Evolutionary conservation across 30 jellyfish, hydroid and myxozoan genomes (phyloP).

Genomic region (Turritopsis dohrnii): DNA sequence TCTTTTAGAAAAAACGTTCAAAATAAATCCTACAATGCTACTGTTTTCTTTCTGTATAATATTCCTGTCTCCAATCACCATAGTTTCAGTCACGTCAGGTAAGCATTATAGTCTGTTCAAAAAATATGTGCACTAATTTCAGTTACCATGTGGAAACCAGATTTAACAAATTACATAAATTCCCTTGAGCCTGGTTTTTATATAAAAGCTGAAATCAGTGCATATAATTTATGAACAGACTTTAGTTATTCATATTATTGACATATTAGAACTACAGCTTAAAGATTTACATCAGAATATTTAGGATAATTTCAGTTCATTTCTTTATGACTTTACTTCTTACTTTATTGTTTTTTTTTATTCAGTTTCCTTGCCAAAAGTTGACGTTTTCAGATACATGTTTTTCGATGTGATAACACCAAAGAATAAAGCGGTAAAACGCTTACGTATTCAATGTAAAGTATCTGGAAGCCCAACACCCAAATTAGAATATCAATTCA

Average conservation of each 20-base stretch:
- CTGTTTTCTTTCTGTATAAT: background rate
- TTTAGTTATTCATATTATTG: too few species aligned
- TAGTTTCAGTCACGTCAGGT: conserved; percentile 10
- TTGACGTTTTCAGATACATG: background rate
- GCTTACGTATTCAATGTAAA: background rate
- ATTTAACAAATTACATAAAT: too few species aligned
- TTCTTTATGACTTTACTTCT: background rate
- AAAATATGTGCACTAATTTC: background rate
- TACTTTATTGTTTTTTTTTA: background rate
- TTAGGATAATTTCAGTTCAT: background rate
- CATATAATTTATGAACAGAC: too few species aligned
- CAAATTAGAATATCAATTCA: conserved; percentile 1
- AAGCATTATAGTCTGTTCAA: background rate
- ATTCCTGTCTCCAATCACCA: conserved; percentile 2
- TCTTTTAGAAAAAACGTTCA: background rate
- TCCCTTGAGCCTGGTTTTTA: too few species aligned
- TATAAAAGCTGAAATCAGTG: too few species aligned
- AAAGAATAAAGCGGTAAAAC: background rate
- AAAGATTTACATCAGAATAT: background rate
- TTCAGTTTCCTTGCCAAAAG: conserved; percentile 18
- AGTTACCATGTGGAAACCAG: background rate
- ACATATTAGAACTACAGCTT: background rate
- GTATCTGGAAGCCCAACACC: conserved; percentile 27
- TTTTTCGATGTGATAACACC: background rate
- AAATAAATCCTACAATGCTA: background rate